phyloP scores from a whole-genome alignment of 2,113 vertebrate species.

The Hiodon alosoides region DNA sequence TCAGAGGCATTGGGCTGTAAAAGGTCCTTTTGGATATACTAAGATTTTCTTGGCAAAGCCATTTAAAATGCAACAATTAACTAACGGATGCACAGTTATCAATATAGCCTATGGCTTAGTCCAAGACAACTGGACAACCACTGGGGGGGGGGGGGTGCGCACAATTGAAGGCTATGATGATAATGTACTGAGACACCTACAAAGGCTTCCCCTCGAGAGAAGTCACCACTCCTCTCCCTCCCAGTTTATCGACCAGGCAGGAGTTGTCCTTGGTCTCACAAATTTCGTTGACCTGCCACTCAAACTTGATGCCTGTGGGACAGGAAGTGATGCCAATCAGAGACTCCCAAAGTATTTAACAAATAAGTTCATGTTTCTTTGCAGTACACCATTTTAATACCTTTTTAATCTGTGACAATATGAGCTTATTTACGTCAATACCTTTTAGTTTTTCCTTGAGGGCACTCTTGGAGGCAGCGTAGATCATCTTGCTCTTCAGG shows the following conservation, averaged over 20 bases:
- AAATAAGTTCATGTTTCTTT: background rate
- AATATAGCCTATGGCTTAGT: no score
- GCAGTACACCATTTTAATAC: background rate
- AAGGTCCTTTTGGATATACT: no score
- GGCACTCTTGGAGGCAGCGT: slow-evolving; percentile 65
- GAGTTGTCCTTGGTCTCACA: slow-evolving; percentile 47
- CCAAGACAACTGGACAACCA: no score
- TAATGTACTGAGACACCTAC: slow-evolving; percentile 25
- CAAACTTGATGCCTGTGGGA: slow-evolving; percentile 64
- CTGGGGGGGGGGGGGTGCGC: no score
- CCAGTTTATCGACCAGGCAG: slow-evolving; percentile 57
- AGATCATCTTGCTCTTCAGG: slow-evolving; percentile 65
- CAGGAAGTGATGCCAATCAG: background rate
- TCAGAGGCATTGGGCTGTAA: no score
- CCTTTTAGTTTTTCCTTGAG: slow-evolving; percentile 57
- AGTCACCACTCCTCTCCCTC: slow-evolving; percentile 40
- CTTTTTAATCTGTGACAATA: background rate
- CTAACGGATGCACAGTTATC: background rate
- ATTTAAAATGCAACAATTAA: no score
- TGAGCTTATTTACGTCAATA: slow-evolving; percentile 25
- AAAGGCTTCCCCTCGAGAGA: slow-evolving; percentile 60
- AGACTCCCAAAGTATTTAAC: background rate
- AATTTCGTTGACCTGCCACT: slow-evolving; percentile 60
- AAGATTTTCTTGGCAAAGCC: no score
- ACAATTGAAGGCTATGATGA: background rate